A percentile compares a stretch with the other conserved stretches of the same genome.
Evolutionary conservation across 1,140 invertebrate genomes (phyloP).

Genomic region (Drosophila watanabei): DNA sequence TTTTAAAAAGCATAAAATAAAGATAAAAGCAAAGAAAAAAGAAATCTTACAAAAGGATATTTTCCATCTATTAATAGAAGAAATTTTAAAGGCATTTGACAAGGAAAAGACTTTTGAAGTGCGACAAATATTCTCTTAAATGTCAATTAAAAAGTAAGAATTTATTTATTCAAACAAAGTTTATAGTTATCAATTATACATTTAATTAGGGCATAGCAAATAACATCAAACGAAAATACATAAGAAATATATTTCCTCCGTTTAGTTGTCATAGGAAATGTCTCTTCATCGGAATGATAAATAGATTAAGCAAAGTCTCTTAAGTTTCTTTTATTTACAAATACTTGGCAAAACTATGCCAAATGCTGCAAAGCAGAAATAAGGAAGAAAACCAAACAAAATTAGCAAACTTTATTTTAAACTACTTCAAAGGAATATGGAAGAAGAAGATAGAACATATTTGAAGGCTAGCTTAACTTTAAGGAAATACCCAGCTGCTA

Average conservation of each 20-base stretch:
- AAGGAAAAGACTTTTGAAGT: background rate
- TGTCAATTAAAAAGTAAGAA: background rate
- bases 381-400: background rate
- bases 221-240: background rate
- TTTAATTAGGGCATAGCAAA: background rate
- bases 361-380: background rate
- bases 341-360: background rate
- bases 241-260: background rate
- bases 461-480: background rate
- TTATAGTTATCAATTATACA: background rate
- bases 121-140: background rate
- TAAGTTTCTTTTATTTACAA: background rate
- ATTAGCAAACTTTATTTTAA: background rate
- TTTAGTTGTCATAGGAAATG: background rate
- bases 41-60: background rate
- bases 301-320: background rate
- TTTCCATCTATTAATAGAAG: background rate
- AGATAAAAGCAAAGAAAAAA: background rate
- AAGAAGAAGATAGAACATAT: background rate
- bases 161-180: background rate
- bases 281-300: background rate
- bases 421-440: background rate
- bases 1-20: background rate
- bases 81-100: background rate
- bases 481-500: constrained; percentile 8